Evolutionary conservation across 2,888 invertebrate genomes (phyloP).

Genomic region (Drosophila neotestacea): DNA sequence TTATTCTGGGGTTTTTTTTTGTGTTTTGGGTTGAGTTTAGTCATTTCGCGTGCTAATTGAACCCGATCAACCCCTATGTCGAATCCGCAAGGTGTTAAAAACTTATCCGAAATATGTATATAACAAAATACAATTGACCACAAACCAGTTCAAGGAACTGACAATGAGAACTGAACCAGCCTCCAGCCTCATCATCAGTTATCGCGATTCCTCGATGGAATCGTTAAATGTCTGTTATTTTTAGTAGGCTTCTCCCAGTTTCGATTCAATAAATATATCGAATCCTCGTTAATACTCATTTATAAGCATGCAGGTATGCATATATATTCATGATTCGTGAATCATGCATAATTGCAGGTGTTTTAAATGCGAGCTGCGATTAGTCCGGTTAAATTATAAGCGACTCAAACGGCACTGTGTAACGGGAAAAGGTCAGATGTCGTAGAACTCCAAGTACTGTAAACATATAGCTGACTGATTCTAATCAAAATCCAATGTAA

Average conservation of each 20-base stretch:
- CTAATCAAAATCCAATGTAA: not conserved
- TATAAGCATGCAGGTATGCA: not conserved
- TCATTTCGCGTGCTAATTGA: conserved; percentile 5
- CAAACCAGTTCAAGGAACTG: conserved; percentile 7
- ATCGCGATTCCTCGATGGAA: conserved; percentile 1
- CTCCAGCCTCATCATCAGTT: not conserved
- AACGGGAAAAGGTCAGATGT: conserved; percentile 16
- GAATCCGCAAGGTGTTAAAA: conserved; percentile 9
- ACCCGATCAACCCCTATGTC: conserved; percentile 1
- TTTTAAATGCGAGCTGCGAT: conserved; percentile 6
- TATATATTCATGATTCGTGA: conserved; percentile 28
- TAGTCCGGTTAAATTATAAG: conserved; percentile 7
- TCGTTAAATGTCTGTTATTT: conserved; percentile 16
- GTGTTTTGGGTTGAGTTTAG: conserved; percentile 2
- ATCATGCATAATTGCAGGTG: conserved; percentile 29
- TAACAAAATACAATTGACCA: not conserved
- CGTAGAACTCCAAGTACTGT: conserved; percentile 6
- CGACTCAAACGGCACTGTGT: conserved; percentile 13
- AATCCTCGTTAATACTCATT: not conserved
- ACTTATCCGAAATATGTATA: not conserved
- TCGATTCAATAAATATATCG: conserved; percentile 2
- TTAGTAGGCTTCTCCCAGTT: conserved; percentile 5
- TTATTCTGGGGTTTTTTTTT: not conserved
- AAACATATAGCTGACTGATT: not conserved
- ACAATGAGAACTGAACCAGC: not conserved